Evolutionary conservation across 30 jellyfish, hydroid and myxozoan genomes (phyloP).

Genomic region (Phacellophora camtschatica): DNA sequence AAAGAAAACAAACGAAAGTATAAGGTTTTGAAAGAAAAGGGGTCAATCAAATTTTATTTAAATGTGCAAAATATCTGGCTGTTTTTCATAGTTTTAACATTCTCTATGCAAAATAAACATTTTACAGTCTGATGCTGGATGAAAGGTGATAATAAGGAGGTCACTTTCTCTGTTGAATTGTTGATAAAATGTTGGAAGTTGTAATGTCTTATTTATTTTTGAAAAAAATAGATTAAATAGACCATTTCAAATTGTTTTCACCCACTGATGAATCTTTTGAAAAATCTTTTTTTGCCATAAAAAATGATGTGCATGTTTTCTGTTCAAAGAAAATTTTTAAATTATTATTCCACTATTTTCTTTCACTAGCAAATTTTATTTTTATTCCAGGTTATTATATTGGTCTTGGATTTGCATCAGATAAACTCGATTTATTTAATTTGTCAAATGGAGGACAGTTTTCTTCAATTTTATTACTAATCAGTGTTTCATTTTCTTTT

Average conservation of each 20-base stretch:
- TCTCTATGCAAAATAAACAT: too few relatives aligned
- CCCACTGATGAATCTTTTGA: background rate
- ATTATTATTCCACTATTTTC: background rate
- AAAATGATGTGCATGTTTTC: background rate
- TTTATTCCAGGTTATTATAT: slow-evolving; percentile 60
- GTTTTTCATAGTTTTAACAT: too few relatives aligned
- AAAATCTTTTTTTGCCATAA: background rate
- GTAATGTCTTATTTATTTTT: too few relatives aligned
- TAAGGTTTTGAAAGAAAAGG: too few relatives aligned
- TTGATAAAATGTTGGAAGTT: too few relatives aligned
- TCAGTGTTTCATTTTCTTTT: slow-evolving; percentile 48
- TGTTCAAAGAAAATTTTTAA: background rate
- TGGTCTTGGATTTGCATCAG: slow-evolving; percentile 76
- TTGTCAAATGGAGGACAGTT: slow-evolving; percentile 3
- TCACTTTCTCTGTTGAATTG: too few relatives aligned
- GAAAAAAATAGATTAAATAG: too few relatives aligned
- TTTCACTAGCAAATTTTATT: background rate
- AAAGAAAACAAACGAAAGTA: too few relatives aligned
- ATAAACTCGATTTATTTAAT: slow-evolving; percentile 28
- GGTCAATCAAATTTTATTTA: too few relatives aligned
- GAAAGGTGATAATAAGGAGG: too few relatives aligned
- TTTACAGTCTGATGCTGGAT: too few relatives aligned
- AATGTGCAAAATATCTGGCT: too few relatives aligned
- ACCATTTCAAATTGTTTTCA: background rate
- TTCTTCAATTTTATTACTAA: slow-evolving; percentile 21